Percentiles rank a stretch among this genome's conserved stretches.
Evolutionary conservation across 2,113 vertebrate genomes (phyloP).

Genomic region (Brachyistius frenatus): DNA sequence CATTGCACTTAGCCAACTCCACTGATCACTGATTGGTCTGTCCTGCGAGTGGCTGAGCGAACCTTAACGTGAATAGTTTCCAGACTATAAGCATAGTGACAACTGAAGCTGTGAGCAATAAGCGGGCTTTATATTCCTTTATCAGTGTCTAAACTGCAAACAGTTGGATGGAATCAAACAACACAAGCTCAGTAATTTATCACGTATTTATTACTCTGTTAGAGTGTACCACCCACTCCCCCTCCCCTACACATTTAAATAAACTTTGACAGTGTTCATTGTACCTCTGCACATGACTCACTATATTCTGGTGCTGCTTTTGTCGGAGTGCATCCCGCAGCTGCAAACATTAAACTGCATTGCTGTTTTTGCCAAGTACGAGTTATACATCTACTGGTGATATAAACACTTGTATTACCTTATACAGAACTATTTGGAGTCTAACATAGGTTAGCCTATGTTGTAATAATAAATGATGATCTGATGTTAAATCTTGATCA

Average conservation of each 20-base stretch:
- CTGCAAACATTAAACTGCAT: background rate
- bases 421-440: background rate
- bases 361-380: background rate
- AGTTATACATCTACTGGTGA: background rate
- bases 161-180: constrained; percentile 7
- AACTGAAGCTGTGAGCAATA: too few relatives aligned
- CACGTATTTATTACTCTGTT: constrained; percentile 9
- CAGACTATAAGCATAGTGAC: too few relatives aligned
- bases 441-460: background rate
- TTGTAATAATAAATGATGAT: background rate
- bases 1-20: too few relatives aligned
- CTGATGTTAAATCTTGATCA: background rate
- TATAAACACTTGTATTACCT: background rate
- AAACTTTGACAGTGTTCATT: background rate
- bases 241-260: background rate
- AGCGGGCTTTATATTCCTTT: constrained; percentile 5
- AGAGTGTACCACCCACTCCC: background rate
- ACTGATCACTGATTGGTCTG: too few relatives aligned
- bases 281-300: background rate
- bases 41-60: too few relatives aligned
- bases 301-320: constrained; percentile 3
- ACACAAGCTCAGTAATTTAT: constrained; percentile 21
- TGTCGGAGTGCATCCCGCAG: background rate
- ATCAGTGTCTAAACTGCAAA: constrained; percentile 14
- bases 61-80: too few relatives aligned